A percentile compares a stretch with the other conserved stretches of the same genome.
Evolutionary conservation across 2,888 invertebrate species (phyloP).

Genomic region (Pollenia griseotomentosa): DNA sequence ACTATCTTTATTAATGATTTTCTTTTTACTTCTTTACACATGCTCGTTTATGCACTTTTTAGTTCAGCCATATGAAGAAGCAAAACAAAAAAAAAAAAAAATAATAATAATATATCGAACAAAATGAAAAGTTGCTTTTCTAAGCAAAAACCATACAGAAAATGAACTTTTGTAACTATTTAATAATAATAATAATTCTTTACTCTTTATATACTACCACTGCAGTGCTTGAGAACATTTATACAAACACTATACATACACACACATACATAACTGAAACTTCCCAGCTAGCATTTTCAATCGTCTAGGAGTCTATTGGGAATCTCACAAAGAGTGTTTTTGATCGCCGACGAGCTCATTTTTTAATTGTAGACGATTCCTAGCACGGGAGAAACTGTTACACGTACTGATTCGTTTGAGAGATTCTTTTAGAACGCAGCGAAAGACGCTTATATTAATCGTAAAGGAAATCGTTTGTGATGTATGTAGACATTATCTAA

Average conservation of each 20-base stretch:
- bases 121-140: slow-evolving; percentile 58
- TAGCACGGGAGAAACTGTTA: too few species aligned
- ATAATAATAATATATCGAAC: slow-evolving; percentile 16
- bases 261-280: slow-evolving; percentile 12
- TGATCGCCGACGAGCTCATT: too few species aligned
- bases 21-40: slow-evolving; percentile 3
- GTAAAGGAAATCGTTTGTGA: too few species aligned
- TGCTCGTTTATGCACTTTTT: slow-evolving; percentile 32
- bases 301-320: too few species aligned
- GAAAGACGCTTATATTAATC: too few species aligned
- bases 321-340: too few species aligned
- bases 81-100: not conserved
- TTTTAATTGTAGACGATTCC: too few species aligned
- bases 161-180: slow-evolving; percentile 68
- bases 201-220: slow-evolving; percentile 54
- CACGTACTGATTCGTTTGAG: too few species aligned
- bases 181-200: slow-evolving; percentile 67
- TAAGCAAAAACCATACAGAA: slow-evolving; percentile 60
- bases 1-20: slow-evolving; percentile 57
- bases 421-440: too few species aligned
- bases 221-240: slow-evolving; percentile 47
- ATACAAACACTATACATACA: not conserved
- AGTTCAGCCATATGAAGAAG: not conserved
- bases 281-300: too few species aligned
- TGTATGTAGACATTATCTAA: too few species aligned